Evolutionary conservation across 2,113 vertebrate genomes (phyloP).

Genomic region (Eidolon helvum): DNA sequence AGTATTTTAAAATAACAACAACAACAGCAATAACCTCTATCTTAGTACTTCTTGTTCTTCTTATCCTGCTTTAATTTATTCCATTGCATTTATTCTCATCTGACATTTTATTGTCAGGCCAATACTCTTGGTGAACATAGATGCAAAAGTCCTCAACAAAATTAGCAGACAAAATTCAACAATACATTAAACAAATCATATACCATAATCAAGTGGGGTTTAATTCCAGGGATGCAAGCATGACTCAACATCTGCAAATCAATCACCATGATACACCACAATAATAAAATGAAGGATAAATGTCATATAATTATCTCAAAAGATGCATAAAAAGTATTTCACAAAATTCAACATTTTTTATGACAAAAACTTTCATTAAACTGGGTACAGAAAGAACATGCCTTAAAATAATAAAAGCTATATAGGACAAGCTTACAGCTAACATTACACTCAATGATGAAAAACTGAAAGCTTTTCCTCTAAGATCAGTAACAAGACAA

Average conservation of each 20-base stretch:
- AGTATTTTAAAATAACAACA: not conserved
- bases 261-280: not conserved
- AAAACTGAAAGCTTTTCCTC: not conserved
- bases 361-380: not conserved
- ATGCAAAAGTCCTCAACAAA: not conserved
- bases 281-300: not conserved
- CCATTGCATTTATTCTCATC: not conserved
- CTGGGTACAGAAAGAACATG: not conserved
- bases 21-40: too few relatives aligned
- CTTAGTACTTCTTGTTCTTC: not conserved
- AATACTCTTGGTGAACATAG: not conserved
- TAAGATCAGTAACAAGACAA: not conserved
- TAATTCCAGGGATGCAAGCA: not conserved
- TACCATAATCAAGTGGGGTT: not conserved
- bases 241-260: not conserved
- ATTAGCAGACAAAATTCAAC: not conserved
- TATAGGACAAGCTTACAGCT: not conserved
- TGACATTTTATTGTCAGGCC: not conserved
- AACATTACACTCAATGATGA: not conserved
- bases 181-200: not conserved
- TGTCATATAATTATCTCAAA: not conserved
- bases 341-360: not conserved
- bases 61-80: not conserved
- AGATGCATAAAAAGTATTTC: not conserved
- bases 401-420: not conserved